Base-by-base conservation (phyloP, 2,113 vertebrate genomes). In the Gnathonemus echidnorhynchus region DNA sequence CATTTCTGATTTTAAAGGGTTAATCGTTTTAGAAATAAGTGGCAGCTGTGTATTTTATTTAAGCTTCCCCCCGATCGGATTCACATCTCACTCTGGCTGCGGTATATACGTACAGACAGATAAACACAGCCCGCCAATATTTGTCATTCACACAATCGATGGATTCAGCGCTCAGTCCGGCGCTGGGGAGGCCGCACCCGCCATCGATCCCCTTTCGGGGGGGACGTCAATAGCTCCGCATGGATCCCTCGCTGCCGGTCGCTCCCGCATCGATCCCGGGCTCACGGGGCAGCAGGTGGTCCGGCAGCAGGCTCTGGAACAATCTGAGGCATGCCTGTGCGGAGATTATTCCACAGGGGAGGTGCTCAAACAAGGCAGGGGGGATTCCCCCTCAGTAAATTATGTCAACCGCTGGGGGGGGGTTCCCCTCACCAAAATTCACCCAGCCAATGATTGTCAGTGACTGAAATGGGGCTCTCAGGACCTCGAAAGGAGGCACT, bases 221-320 rank as follows among this genome's bases (percentile, higher is more conserved):
- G 94, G 98, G 97, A 98, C 97, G 97, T 98, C 98, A 97, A 99
- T 99, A 98, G 93, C 93, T 95, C 97, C 95, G 91, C 97, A 97
- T 97, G 94, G 96, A 96, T 96, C 92, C 94, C 94, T 95, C 95
- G 95, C 96, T 95, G 96, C 94, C 96, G 96, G 96, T 96, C 96
- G 94, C 94, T 96, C 96, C 96, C 95, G 96, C 97, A 99, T 99
- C 98, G 97, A 99, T 97, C 95, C 95, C 92, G 92, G 92, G 95
- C 95, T 96, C 94, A 96, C 94, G 94, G 93, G 93, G 62, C 95
- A 91, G 95, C 95, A 96, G 95, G 96, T 97, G 95, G 95, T 95
- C 95, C 94, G 95, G 94, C 92, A 92, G 92, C 94, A 93, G 92
- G 95, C 93, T 95, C 95, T 95, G 95, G 83, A 93, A 96, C 93